Percentiles rank a stretch among this genome's conserved stretches.
phyloP scores from a whole-genome alignment of 2,797 vertebrate genomes.

The Trachurus trachurus region DNA sequence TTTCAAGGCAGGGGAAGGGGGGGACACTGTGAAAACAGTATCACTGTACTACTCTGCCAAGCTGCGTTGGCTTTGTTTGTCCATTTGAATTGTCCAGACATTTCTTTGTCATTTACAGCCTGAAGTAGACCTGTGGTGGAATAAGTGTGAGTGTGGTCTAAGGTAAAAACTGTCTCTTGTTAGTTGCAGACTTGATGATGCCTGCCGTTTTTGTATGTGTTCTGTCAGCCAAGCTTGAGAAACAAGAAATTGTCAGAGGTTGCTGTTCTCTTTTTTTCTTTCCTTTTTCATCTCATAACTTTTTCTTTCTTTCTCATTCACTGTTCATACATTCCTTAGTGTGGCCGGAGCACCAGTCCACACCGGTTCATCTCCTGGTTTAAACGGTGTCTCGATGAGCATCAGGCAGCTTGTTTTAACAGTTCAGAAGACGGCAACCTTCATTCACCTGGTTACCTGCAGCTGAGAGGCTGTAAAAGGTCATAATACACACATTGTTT shows the following conservation, averaged over 20 bases:
- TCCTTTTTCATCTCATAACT: conserved; percentile 20
- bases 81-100: conserved; percentile 82
- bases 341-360: conserved; percentile 35
- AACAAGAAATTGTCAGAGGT: conserved; percentile 43
- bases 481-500: conserved; percentile 9
- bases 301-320: conserved; percentile 23
- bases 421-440: conserved; percentile 28
- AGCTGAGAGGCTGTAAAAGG: conserved; percentile 23
- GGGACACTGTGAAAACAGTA: conserved; percentile 73
- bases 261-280: conserved; percentile 32
- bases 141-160: conserved; percentile 29
- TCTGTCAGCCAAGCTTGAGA: conserved; percentile 41
- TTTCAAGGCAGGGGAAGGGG: conserved; percentile 46
- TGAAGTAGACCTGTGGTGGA: conserved; percentile 56
- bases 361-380: conserved; percentile 29
- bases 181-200: conserved; percentile 43
- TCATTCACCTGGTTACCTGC: conserved; percentile 5
- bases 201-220: conserved; percentile 31
- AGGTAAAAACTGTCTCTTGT: conserved; percentile 35
- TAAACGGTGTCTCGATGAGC: conserved; percentile 27
- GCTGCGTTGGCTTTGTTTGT: conserved; percentile 84
- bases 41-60: conserved; percentile 82
- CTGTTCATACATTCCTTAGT: conserved; percentile 71
- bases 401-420: conserved; percentile 53
- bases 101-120: conserved; percentile 76